Evolutionary conservation across 2,888 invertebrate species (phyloP), one percentile per base, ranked within the genome.

Genomic region (Calameuta filiformis): DNA sequence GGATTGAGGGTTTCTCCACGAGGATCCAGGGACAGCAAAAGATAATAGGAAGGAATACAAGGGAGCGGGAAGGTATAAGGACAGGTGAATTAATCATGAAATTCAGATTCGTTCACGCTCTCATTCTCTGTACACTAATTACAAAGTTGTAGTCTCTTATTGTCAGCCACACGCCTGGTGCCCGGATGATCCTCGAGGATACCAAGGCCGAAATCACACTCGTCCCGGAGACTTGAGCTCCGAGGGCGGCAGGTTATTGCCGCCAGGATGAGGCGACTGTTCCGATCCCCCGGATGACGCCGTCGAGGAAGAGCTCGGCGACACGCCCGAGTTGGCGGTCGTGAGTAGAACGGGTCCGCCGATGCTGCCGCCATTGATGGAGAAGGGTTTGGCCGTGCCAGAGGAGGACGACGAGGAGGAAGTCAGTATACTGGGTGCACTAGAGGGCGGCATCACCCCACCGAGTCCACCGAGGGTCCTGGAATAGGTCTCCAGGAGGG

Each of bases 401-500:
- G 93, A 92, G 33, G 93, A 93, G 6, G 92, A 92, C 4, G 92
- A 92, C n/a, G 93, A 92, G 34, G 93, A 92, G 11, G 93, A 92
- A n/a, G 93, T 88, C 3, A 91, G 80, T 77, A 89, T 87, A n/a
- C 88, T 87, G 11, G 91, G 86, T 1, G 87, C 87, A 6, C 88
- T 89, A 11, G 91, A 87, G 0, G 89, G 88, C 0, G 90, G 89
- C 85, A 91, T 90, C 0, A 90, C 90, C 1, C 90, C 90, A 88
- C 93, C 87, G 89, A 90, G 84, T 89, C 93, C 94, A 69, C 94
- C 94, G 80, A 95, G 92, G 31, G 94, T 94, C 87, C 96, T 94
- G 88, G 96, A 96, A 91, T 96, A 96, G 85, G 93, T 93, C 86
- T 96, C 95, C 79, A 96, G 92, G n/a, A 96, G 92, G 12, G 95